Base-by-base conservation (phyloP, 2,113 vertebrate species). In the Macquaria ambigua region DNA sequence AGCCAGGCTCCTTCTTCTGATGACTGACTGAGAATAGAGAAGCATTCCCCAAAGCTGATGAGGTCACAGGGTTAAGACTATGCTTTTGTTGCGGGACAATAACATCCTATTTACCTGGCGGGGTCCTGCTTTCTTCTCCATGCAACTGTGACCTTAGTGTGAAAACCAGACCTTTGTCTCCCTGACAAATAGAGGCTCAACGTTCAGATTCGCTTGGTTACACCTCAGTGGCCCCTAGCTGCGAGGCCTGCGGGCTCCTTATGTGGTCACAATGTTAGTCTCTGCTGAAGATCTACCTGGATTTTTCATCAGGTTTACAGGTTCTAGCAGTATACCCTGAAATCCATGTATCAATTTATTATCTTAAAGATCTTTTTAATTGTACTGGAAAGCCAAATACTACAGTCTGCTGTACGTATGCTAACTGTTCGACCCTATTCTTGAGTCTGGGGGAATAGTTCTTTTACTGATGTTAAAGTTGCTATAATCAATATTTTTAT, bases 101-200 rank as follows among this genome's bases (percentile, higher is more conserved):
- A 71, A 89, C 91, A 90, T 95, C 91, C 91, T 94, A 93, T 96
- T 96, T 96, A 96, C 95, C 95, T 96, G 94, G 84, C 78, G 61
- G 89, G 87, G 89, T 93, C 89, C 64, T 14, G 76, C 89, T 95
- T 96, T 96, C 92, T 94, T 95, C 94, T 94, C 90, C 92, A 90
- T 90, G 91, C 86, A 89, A 94, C 94, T 94, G 94, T 96, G 94
- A 95, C 94, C 93, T 88, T 76, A 52, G 87, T 88, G 86, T 90
- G 91, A 94, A 93, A 93, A 93, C 74, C 89, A 85, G 82, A 85
- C 89, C 87, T 95, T 96, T 96, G 94, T 96, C 93, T 96, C 90
- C 43, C 31, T 79, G 82, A 94, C 93, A 95, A 94, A 95, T 90
- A 88, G 85, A 93, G 87, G 91, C 93, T 93, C 91, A 91, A 88